A percentile compares a stretch with the other conserved stretches of the same genome.
These are phyloP conservation scores for Prunella strophiata DNA, from an alignment of 2,797 vertebrate species.

Conservation along the genomic window DNA sequence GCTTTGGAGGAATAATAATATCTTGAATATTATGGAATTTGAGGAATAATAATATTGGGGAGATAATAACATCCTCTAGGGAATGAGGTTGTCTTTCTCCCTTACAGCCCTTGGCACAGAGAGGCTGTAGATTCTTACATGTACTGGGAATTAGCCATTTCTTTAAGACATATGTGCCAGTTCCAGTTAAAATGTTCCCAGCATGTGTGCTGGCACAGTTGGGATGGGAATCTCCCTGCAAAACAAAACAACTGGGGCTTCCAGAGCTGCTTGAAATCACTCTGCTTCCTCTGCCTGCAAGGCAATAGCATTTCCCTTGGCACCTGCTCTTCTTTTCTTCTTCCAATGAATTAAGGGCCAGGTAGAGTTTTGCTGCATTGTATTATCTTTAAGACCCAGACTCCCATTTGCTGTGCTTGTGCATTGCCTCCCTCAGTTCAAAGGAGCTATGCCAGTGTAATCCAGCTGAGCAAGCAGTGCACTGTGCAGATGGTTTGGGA, in stretches of 20 bases:
- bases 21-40: slow-evolving; percentile 59
- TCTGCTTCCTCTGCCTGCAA: background rate
- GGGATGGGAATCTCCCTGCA: slow-evolving; percentile 38
- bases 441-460: background rate
- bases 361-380: background rate
- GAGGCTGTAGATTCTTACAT: background rate
- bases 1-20: slow-evolving; percentile 57
- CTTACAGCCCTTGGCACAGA: background rate
- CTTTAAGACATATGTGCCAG: background rate
- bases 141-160: slow-evolving; percentile 19
- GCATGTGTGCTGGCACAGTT: slow-evolving; percentile 21
- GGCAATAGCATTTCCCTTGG: background rate
- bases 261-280: background rate
- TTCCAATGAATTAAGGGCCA: background rate
- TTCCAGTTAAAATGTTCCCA: slow-evolving; percentile 35
- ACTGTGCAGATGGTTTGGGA: background rate
- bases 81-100: slow-evolving; percentile 16
- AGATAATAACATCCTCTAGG: slow-evolving; percentile 37
- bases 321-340: background rate
- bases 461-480: background rate
- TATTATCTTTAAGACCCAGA: background rate
- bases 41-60: slow-evolving; percentile 44
- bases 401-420: background rate
- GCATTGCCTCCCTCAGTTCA: background rate
- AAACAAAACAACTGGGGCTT: slow-evolving; percentile 17